Conservation (phyloP, 2,888 invertebrate species). For the Eubasilissa splendida region DNA sequence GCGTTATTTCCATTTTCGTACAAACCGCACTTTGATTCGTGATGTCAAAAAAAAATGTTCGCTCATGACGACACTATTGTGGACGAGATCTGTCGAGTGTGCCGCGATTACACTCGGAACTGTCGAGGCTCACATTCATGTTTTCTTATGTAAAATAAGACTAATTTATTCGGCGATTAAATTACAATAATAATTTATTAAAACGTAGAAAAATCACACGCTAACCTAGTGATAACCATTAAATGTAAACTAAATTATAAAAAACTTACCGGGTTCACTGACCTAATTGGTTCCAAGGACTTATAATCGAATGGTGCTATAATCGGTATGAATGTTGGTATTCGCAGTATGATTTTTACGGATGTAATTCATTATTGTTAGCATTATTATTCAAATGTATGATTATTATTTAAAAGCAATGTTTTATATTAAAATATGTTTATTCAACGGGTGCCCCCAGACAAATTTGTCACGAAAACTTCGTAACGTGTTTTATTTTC, state of each 20-base stretch:
- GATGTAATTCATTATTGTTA: not conserved
- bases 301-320: slow-evolving; percentile 1
- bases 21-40: not conserved
- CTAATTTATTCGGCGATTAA: slow-evolving; percentile 6
- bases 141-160: slow-evolving; percentile 14
- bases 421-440: too few species aligned
- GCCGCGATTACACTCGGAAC: not conserved
- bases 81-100: too few species aligned
- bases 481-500: too few species aligned
- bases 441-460: too few species aligned
- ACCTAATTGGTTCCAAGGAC: slow-evolving; percentile 32
- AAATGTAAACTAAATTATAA: slow-evolving; percentile 7
- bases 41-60: not conserved
- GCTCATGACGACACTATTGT: slow-evolving; percentile 1
- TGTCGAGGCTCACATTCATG: not conserved
- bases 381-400: too few species aligned
- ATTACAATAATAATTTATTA: slow-evolving; percentile 1
- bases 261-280: slow-evolving; percentile 21
- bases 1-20: too few species aligned
- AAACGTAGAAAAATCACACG: slow-evolving; percentile 27
- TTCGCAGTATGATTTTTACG: not conserved
- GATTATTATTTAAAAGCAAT: too few species aligned
- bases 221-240: slow-evolving; percentile 3
- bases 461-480: too few species aligned
- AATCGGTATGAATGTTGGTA: slow-evolving; percentile 7